Evolutionary conservation across 2,113 vertebrate genomes (phyloP), one percentile per base, ranked within the genome.

Genomic region (Psilopsiagon aurifrons): DNA sequence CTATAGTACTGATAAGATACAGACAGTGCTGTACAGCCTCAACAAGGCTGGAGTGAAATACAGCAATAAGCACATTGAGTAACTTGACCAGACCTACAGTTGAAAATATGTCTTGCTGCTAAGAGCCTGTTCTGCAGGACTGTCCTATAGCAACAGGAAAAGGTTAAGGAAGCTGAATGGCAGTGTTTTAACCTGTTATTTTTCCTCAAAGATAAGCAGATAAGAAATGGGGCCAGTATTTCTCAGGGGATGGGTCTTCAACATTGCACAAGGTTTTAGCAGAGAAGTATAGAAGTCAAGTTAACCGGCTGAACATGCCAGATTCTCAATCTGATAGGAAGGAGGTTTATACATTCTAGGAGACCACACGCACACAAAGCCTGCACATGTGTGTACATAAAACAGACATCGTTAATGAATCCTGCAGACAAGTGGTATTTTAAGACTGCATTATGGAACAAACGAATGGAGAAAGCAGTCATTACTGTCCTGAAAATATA

Each of bases 301-400:
- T 57, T 80, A 83, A 84, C 28, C 29, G 73, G 22, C 44, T 89
- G 33, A 89, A 62, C 31, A 82, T 47, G 43, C 11, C 63, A 83
- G 49, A 83, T 60, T 35, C 59, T 66, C n/a, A 23, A 8, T 62
- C 44, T 86, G 67, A 74, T 6, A 67, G 64, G 49, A 86, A 68
- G 39, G 23, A 74, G 24, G 27, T 88, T 84, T 93, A 73, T 55
- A 33, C 22, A 18, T 75, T 64, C 43, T 41, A 55, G 55, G 57
- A 93, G 92, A 86, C 92, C 92, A 82, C 76, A 88, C 92, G 79
- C 73, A 88, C 80, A 86, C 55, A 66, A 86, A 84, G 66, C n/a
- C 55, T 69, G 44, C 12, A 13, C 18, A 47, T 59, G 11, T 63
- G 79, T 78, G 20, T 88, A 86, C 60, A 54, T 33, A 57, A 68